Evolutionary conservation across 2,888 invertebrate species (phyloP).

Genomic region (Tetheella fluctuosa): DNA sequence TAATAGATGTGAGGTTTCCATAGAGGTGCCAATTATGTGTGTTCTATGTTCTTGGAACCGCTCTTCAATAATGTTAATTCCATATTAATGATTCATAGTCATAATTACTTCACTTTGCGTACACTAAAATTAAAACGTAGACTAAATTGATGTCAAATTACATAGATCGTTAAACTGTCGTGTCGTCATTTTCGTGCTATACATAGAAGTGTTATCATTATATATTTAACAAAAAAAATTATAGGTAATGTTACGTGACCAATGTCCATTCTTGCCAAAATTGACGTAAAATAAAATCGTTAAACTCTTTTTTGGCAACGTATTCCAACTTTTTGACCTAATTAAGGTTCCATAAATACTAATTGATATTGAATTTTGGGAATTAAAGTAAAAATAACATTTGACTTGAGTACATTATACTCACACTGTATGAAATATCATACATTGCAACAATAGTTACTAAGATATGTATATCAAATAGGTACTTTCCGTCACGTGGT

Average conservation of each 20-base stretch:
- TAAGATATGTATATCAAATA: no score
- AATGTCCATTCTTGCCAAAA: not conserved
- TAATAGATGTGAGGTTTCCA: no score
- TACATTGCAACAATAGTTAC: no score
- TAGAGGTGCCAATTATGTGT: not conserved
- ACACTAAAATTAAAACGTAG: not conserved
- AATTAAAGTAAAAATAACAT: no score
- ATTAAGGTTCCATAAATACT: not conserved
- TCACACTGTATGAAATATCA: no score
- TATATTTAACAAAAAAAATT: not conserved
- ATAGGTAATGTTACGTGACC: not conserved
- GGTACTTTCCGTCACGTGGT: no score
- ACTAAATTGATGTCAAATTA: conserved; percentile 2
- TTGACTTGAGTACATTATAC: no score
- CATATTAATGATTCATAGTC: not conserved
- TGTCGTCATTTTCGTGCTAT: not conserved
- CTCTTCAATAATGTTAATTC: not conserved
- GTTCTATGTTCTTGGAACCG: not conserved
- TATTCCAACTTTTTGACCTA: not conserved
- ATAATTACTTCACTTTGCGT: not conserved
- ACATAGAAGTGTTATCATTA: not conserved
- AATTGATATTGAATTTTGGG: not conserved
- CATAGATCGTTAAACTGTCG: not conserved
- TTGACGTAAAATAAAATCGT: not conserved
- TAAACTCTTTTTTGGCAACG: not conserved